Conservation (phyloP, 2,113 vertebrate genomes). For the Furnarius figulus region DNA sequence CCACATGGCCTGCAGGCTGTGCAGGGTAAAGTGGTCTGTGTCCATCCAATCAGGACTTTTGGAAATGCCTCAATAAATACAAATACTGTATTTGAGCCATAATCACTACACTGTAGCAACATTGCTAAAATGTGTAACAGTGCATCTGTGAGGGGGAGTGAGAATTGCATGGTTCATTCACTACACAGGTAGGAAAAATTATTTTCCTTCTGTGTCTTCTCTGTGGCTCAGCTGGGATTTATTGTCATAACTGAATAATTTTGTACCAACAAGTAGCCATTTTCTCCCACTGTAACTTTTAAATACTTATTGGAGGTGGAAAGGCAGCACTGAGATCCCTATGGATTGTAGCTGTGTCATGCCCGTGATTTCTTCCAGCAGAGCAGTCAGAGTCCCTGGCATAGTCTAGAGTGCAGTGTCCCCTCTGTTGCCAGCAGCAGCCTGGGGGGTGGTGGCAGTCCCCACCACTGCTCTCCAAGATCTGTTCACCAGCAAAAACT, state of each 20-base stretch:
- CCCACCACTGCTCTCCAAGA: not conserved
- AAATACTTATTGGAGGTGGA: not conserved
- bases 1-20: accelerated
- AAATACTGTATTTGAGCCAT: not conserved
- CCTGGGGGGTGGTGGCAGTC: not conserved
- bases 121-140: not conserved
- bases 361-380: not conserved
- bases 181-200: conserved; percentile 26
- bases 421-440: not conserved
- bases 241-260: conserved; percentile 29
- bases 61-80: not conserved
- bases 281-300: not conserved
- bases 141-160: not conserved
- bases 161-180: conserved; percentile 22
- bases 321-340: not conserved
- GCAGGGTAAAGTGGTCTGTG: not conserved
- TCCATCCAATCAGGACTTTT: not conserved
- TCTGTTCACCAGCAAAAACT: not conserved
- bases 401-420: not conserved
- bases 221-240: conserved; percentile 11
- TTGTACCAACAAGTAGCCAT: not conserved
- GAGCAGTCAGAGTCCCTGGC: not conserved
- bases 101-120: not conserved
- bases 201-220: not conserved
- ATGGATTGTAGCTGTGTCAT: not conserved